phyloP scores from a whole-genome alignment of 2,113 vertebrate species.

The Callorhinus ursinus region DNA sequence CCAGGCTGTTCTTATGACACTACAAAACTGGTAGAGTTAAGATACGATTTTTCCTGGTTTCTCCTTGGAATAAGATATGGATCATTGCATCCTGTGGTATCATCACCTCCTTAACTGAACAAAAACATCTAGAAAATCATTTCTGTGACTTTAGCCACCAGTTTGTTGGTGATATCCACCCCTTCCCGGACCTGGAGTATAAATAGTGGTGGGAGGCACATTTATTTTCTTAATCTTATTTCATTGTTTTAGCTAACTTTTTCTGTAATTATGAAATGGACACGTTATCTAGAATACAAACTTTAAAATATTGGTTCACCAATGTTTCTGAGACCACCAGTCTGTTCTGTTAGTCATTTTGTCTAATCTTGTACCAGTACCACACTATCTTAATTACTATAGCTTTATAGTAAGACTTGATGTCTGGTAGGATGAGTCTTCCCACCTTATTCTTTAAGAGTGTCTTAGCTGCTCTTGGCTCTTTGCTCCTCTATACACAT shows the following conservation, averaged over 20 bases:
- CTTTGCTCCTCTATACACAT: not conserved
- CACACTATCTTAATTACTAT: not conserved
- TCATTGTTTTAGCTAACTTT: not conserved
- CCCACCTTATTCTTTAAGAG: not conserved
- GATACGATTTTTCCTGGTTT: not conserved
- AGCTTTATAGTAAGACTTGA: not conserved
- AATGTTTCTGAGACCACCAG: not conserved
- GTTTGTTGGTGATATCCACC: not conserved
- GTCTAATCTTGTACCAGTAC: not conserved
- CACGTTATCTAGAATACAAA: not conserved
- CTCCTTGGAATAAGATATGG: not conserved
- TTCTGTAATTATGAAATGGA: not conserved
- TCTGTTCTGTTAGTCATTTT: not conserved
- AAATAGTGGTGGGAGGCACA: not conserved
- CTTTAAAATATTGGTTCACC: not conserved
- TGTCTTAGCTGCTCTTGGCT: not conserved
- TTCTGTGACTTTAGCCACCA: not conserved
- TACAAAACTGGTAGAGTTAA: not conserved
- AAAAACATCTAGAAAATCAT: not conserved
- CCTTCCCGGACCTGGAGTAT: not conserved
- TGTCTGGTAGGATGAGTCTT: not conserved
- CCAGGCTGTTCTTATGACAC: not conserved
- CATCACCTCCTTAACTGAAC: not conserved
- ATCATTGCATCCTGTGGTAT: not conserved
- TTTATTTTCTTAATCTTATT: not conserved